Percentiles rank a stretch among this genome's conserved stretches.
Conservation (phyloP, 2,888 invertebrate genomes). For the Sinopyrophorus schimmeli region DNA sequence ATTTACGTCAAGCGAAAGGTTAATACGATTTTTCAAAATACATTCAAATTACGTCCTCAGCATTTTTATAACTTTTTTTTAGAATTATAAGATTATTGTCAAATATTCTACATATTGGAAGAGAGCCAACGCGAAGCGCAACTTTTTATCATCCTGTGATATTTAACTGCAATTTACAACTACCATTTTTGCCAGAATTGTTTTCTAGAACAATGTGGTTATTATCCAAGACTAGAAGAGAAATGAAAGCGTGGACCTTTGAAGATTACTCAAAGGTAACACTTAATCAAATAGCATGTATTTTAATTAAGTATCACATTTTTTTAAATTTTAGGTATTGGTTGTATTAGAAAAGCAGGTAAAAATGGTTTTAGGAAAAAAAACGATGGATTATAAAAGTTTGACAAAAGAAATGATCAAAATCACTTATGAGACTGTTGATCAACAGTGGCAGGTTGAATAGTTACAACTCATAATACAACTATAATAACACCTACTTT, state of each 20-base stretch:
- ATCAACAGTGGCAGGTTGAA: conserved; percentile 46
- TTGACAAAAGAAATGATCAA: conserved; percentile 45
- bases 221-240: conserved; percentile 49
- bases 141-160: conserved; percentile 49
- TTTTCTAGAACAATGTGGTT: conserved; percentile 52
- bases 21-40: conserved; percentile 7
- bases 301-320: not conserved
- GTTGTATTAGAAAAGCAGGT: conserved; percentile 49
- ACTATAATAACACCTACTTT: conserved; percentile 30
- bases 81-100: conserved; percentile 49
- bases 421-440: conserved; percentile 45
- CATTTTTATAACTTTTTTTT: conserved; percentile 25
- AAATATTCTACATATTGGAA: conserved; percentile 47
- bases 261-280: conserved; percentile 50
- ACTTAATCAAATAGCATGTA: not conserved
- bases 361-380: conserved; percentile 44
- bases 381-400: conserved; percentile 46
- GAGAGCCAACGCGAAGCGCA: conserved; percentile 41
- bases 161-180: conserved; percentile 45
- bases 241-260: conserved; percentile 51
- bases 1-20: conserved; percentile 48
- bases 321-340: conserved; percentile 42
- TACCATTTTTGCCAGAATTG: conserved; percentile 49
- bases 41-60: not conserved
- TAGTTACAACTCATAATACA: not conserved